Conservation (phyloP, 2,797 vertebrate genomes). For the Trachurus trachurus region DNA sequence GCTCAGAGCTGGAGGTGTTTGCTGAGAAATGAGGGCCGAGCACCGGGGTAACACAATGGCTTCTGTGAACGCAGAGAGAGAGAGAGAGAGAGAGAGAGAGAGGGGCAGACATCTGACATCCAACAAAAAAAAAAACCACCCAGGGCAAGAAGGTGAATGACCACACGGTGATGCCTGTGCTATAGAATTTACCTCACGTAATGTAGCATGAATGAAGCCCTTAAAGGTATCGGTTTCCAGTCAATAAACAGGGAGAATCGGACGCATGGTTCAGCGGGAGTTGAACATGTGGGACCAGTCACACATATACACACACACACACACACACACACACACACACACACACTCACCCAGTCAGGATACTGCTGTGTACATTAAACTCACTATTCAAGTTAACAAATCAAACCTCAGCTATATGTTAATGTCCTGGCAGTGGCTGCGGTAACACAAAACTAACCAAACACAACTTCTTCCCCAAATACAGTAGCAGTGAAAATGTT, state of each 20-base stretch:
- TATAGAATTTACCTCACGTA: slow-evolving; percentile 72
- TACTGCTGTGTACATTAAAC: slow-evolving; percentile 66
- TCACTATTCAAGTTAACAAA: slow-evolving; percentile 59
- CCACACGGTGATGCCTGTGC: slow-evolving; percentile 57
- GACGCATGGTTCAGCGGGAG: slow-evolving; percentile 76
- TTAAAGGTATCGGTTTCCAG: slow-evolving; percentile 81
- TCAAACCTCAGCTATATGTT: slow-evolving; percentile 58
- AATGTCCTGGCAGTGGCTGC: slow-evolving; percentile 38
- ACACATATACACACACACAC: slow-evolving; percentile 48
- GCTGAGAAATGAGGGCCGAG: slow-evolving; percentile 54
- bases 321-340: slow-evolving; percentile 11
- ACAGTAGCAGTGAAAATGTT: slow-evolving; percentile 69
- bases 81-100: neutral
- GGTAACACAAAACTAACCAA: slow-evolving; percentile 72
- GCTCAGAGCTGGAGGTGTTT: slow-evolving; percentile 33
- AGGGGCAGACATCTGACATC: slow-evolving; percentile 53
- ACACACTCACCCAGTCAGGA: slow-evolving; percentile 50
- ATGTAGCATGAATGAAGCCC: slow-evolving; percentile 82
- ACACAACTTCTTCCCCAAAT: slow-evolving; percentile 46
- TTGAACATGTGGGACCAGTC: slow-evolving; percentile 80
- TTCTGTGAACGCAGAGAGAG: slow-evolving; percentile 38
- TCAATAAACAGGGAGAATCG: slow-evolving; percentile 80
- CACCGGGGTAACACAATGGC: slow-evolving; percentile 49
- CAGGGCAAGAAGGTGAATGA: slow-evolving; percentile 57
- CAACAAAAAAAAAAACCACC: slow-evolving; percentile 66